Base-by-base conservation (phyloP, 2,113 vertebrate genomes). In the Colistium nudipinnis region DNA sequence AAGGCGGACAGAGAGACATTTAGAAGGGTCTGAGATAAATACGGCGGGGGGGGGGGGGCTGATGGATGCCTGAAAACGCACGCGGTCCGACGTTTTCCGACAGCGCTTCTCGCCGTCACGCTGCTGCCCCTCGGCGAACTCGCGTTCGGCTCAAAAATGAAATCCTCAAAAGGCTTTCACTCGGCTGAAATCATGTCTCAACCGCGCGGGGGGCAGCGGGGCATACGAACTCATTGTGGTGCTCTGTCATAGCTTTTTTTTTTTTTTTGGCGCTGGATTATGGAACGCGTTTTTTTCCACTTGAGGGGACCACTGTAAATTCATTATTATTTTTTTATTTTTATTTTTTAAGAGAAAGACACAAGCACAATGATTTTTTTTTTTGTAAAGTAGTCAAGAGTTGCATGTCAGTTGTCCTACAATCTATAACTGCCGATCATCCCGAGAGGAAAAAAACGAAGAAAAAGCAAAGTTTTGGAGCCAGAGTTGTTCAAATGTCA, bases 141-240 rank as follows among this genome's bases (percentile, higher is more conserved):
- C 8, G 24, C 24, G 78, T 76, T 80, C 57, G 27, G 28, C 77
- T 69, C 38, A 1, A 73, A 83, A 81, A 86, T 85, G 81, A 72
- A 78, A 82, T 86, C 69, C 76, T 79, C 52, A 62, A 78, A 73
- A 81, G 73, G 55, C 59, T 69, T 74, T 75, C 56, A 31, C 48
- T 82, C 49, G 49, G 53, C 72, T 44, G 25, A 80, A 84, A 82
- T 86, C 69, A 52, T 76, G 76, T 83, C 68, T 73, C 30, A 48
- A 61, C 64, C 1, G 5, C n/a, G 13, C 68, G 81, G 63, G 13
- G 71, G 81, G 63, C 78, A 62, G 62, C 2, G 67, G 69, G 70
- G 48, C 80, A 45, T 39, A 43, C 64, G 62, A 66, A 73, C 24
- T 69, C 76, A 64, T 65, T 78, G 70, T 70, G 75, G 79, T 41